A percentile compares a stretch with the other conserved stretches of the same genome.
phyloP scores from a whole-genome alignment of 2,888 invertebrate species.

The Celastrina argiolus region DNA sequence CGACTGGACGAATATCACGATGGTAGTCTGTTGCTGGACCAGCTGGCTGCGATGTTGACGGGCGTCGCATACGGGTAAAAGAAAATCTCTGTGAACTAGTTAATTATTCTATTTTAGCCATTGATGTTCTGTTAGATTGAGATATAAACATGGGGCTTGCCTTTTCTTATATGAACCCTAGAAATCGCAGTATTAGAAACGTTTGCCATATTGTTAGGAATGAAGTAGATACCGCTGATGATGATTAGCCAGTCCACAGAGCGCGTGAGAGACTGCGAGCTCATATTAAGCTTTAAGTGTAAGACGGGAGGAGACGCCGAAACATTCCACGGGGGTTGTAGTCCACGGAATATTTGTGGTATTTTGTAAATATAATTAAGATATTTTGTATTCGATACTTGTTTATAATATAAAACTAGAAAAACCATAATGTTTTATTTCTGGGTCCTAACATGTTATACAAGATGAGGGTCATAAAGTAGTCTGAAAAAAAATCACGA shows the following conservation, averaged over 20 bases:
- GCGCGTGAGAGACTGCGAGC: conserved; percentile 31
- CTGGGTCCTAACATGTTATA: background rate
- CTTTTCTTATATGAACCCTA: background rate
- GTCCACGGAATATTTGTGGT: conserved; percentile 46
- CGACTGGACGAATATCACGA: background rate
- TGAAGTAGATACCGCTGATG: background rate
- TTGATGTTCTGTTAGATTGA: background rate
- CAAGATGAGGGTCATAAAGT: background rate
- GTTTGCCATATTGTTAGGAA: conserved; percentile 3
- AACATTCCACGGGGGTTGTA: conserved; percentile 40
- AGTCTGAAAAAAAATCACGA: background rate
- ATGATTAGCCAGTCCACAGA: background rate
- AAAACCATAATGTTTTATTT: conserved; percentile 27
- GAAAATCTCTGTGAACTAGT: background rate
- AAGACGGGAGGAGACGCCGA: conserved; percentile 43
- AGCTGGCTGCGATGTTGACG: background rate
- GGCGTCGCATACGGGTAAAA: background rate
- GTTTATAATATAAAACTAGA: conserved; percentile 55
- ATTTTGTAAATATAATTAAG: conserved; percentile 55
- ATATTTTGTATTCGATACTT: conserved; percentile 58
- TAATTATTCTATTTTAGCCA: background rate
- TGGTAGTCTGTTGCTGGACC: background rate
- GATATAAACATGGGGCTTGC: background rate
- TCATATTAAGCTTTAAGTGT: conserved; percentile 37
- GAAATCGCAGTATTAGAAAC: background rate